Evolutionary conservation across 2,797 vertebrate species (phyloP), one percentile per base, ranked within the genome.

Genomic region (Spinibarbus caldwelli): DNA sequence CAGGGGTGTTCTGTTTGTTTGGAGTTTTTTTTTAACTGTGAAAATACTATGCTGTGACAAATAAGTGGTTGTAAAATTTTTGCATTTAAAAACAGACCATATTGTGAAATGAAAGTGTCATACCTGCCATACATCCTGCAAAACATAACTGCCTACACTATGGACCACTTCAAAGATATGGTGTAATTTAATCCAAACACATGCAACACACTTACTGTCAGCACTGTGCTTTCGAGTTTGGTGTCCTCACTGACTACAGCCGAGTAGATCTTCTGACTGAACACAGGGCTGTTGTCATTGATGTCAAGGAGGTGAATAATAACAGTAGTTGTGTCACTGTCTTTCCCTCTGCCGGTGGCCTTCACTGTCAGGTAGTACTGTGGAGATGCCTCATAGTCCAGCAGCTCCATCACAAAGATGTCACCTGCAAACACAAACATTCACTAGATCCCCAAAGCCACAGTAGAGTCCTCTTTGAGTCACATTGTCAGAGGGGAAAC

Each of bases 301-400:
- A 96, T 91, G 78, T 97, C 96, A 0, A 95, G 95, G 45, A 97
- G 90, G 1, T 96, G 96, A 78, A 97, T 89, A 87, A 90, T 96
- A 86, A 97, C 94, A 0, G 95, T 95, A 4, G 95, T 95, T 38
- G 96, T 93, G n/a, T 96, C 96, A 64, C 95, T 96, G 12, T 95
- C 95, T 0, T 94, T 93, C 73, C 96, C 96, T 87, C 95, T 95
- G 41, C 95, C 94, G 1, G 92, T 94, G 86, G 96, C 96, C 89
- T 96, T 95, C n/a, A 97, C 92, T 0, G 95, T 97, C 86, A 97
- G 90, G 88, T 95, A 97, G 87, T 96, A 96, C 9, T 95, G 95
- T 17, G 91, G 94, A 66, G 95, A 93, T 31, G 72, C 92, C 89
- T 97, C 96, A 57, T 96, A 97, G 90, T 97, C 96, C 93, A 97